Base-by-base conservation (phyloP, 2,888 invertebrate species). In the Branchipolynoe longqiensis region DNA sequence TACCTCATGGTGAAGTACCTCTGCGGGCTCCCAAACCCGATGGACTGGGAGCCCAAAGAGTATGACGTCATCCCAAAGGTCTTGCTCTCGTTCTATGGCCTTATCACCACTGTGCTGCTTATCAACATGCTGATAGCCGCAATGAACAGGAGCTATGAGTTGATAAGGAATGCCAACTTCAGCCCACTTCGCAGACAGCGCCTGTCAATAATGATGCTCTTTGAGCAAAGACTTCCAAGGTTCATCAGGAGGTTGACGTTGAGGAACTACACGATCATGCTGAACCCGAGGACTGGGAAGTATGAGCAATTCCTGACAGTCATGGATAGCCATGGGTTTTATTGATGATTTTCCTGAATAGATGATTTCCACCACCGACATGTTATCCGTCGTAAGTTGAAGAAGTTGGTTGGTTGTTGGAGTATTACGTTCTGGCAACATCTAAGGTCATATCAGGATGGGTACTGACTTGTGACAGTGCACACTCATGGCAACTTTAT, bases 1-100 rank as follows among this genome's bases (percentile, higher is more conserved):
- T 69, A 69, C 69, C 38, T 69, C 3, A 69, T 69, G 69, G 38
- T 36, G 36, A 69, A 69, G 22, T 69, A 69, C 38, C 69, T 69
- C 1, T 14, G 12, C 1, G 69, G 69, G 69, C 14, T 69, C 36
- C 69, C 69, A 36, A 69, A 69, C 38, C 69, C 69, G 0, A 33
- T 36, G 18, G 69, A 69, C 69, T 2, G 8, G 22, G 22, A 1
- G 14, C 25, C 14, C 69, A 14, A 14, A 1, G 33, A 69, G 1
- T 18, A 33, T 22, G 33, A 33, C 18, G 38, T 69, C 22, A 1
- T 69, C 0, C 69, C 69, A 0, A 69, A 69, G 38, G 18, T 69
- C 2, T 2, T 69, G 36, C 3, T 69, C 36, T 22, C 38, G 22
- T 1, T 69, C 33, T 69, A n/a, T 18, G 69, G 36, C 33, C 69